Conservation (phyloP, 2,113 vertebrate genomes). For the Ranitomeya variabilis region DNA sequence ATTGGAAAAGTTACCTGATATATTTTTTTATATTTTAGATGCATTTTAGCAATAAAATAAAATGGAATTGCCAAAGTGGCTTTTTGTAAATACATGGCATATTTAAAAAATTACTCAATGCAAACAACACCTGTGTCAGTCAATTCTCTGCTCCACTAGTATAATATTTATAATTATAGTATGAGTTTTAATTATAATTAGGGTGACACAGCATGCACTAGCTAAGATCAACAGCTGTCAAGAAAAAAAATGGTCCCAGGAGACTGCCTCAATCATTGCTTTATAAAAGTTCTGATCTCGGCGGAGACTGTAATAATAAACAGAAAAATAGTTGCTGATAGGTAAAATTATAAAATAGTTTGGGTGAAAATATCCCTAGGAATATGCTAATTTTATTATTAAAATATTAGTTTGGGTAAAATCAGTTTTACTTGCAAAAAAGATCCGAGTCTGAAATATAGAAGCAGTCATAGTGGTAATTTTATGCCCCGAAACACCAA, state of each 20-base stretch:
- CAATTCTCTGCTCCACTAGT: background rate
- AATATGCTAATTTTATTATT: no score
- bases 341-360: background rate
- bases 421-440: no score
- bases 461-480: no score
- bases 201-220: background rate
- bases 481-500: no score
- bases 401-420: no score
- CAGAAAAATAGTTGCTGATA: background rate
- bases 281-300: constrained; percentile 7
- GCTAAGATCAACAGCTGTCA: background rate
- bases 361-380: background rate
- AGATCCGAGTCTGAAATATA: no score
- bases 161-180: background rate
- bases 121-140: background rate
- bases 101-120: no score
- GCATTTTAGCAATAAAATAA: no score
- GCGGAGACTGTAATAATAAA: background rate
- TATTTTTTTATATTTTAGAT: no score
- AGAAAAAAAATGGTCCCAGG: background rate
- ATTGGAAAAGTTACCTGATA: no score
- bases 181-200: background rate
- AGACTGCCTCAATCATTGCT: background rate
- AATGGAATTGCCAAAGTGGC: no score
- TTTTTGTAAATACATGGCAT: no score